phyloP scores from a whole-genome alignment of 2,113 vertebrate species.

The Coracopsis vasa region DNA sequence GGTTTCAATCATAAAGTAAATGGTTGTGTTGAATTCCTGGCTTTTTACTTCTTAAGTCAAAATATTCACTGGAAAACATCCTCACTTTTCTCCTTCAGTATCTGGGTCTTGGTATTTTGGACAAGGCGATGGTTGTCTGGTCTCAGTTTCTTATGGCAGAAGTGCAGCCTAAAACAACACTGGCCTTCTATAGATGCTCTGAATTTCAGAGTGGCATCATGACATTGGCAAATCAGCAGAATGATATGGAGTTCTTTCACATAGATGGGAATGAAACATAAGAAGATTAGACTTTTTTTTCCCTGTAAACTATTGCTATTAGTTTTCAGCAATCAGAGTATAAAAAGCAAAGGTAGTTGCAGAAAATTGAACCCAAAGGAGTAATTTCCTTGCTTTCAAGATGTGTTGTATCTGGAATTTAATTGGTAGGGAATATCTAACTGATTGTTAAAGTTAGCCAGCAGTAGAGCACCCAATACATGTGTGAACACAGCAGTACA shows the following conservation, averaged over 20 bases:
- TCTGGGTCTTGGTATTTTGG: not conserved
- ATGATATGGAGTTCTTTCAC: not conserved
- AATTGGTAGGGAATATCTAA: not conserved
- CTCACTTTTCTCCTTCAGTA: accelerated
- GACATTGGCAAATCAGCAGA: not conserved
- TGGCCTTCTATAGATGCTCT: not conserved
- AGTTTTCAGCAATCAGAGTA: not conserved
- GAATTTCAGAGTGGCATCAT: not conserved
- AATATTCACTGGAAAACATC: not conserved
- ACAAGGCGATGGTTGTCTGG: not conserved
- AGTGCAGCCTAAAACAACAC: not conserved
- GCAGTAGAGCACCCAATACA: not conserved
- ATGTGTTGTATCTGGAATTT: not conserved
- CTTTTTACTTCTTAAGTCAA: not conserved
- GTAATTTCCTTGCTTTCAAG: not conserved
- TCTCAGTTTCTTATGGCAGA: not conserved
- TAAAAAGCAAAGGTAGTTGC: not conserved
- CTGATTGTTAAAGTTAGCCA: not conserved
- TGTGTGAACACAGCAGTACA: not conserved
- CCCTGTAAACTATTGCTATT: not conserved
- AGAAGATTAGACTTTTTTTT: accelerated
- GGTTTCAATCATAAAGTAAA: not conserved
- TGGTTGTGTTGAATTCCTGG: not conserved
- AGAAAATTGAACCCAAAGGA: not conserved
- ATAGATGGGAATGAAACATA: not conserved